phyloP scores from a whole-genome alignment of 2,113 vertebrate genomes.

The Opisthocomus hoazin region DNA sequence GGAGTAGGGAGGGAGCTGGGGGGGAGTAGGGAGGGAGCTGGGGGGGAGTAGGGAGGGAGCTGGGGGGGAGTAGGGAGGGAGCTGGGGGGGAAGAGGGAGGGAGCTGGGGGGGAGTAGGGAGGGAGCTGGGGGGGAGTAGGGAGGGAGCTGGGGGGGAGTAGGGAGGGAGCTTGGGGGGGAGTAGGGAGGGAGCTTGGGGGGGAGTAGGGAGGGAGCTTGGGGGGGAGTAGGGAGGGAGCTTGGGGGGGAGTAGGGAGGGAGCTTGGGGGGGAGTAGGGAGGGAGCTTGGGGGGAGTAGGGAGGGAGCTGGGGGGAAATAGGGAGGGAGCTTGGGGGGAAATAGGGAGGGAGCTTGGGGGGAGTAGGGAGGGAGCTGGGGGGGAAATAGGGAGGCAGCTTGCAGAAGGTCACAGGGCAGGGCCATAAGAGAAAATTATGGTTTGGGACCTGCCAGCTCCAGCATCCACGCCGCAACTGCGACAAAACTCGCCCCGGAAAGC shows the following conservation, averaged over 20 bases:
- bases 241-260: background rate
- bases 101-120: too few relatives aligned
- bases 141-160: rapidly evolving
- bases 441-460: background rate
- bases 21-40: rapidly evolving
- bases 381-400: background rate
- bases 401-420: background rate
- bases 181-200: background rate
- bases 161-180: background rate
- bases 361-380: rapidly evolving
- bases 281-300: background rate
- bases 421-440: background rate
- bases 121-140: rapidly evolving
- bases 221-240: background rate
- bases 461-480: rapidly evolving
- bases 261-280: background rate
- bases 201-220: background rate
- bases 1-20: rapidly evolving
- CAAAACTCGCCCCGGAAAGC: background rate
- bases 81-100: background rate
- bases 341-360: background rate
- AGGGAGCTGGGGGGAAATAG: rapidly evolving
- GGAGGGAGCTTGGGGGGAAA: background rate
- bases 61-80: background rate
- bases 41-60: rapidly evolving